A percentile compares a stretch with the other conserved stretches of the same genome.
phyloP scores from a whole-genome alignment of 2,797 vertebrate genomes.

The Parotocinclus haroldoi region DNA sequence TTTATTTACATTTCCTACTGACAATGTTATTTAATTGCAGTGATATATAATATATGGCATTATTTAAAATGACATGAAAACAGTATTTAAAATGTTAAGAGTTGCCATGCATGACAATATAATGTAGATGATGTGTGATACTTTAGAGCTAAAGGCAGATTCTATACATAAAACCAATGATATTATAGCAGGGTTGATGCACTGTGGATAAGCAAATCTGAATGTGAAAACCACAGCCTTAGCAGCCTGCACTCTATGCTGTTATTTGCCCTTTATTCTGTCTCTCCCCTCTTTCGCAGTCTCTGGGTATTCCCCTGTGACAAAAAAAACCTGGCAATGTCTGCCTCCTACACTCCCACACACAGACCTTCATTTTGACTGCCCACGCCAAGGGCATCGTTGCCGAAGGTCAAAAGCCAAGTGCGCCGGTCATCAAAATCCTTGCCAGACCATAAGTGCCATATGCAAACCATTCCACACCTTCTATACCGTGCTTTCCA shows the following conservation, averaged over 20 bases:
- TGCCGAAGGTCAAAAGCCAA: conserved; percentile 30
- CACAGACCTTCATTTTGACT: conserved; percentile 23
- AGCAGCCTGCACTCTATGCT: not conserved
- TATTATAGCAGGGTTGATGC: too few relatives aligned
- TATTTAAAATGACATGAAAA: too few relatives aligned
- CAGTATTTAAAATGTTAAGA: too few relatives aligned
- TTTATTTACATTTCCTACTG: too few relatives aligned
- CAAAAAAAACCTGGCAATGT: conserved; percentile 27
- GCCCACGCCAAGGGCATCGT: conserved; percentile 12
- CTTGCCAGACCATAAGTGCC: conserved; percentile 21
- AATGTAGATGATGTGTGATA: too few relatives aligned
- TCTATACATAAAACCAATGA: too few relatives aligned
- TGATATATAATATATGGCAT: too few relatives aligned
- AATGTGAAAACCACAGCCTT: too few relatives aligned
- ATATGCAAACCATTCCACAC: conserved; percentile 33
- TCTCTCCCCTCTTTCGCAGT: conserved; percentile 12
- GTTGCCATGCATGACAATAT: too few relatives aligned
- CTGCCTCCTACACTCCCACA: conserved; percentile 36
- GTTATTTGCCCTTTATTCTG: conserved; percentile 9
- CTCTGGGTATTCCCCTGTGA: conserved; percentile 4
- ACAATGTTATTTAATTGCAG: too few relatives aligned
- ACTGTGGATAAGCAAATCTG: too few relatives aligned
- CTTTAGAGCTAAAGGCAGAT: too few relatives aligned
- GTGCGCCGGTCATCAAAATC: conserved; percentile 8
- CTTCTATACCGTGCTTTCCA: conserved; percentile 2